phyloP scores from a whole-genome alignment of 2,797 vertebrate genomes.

The Champsocephalus esox region DNA sequence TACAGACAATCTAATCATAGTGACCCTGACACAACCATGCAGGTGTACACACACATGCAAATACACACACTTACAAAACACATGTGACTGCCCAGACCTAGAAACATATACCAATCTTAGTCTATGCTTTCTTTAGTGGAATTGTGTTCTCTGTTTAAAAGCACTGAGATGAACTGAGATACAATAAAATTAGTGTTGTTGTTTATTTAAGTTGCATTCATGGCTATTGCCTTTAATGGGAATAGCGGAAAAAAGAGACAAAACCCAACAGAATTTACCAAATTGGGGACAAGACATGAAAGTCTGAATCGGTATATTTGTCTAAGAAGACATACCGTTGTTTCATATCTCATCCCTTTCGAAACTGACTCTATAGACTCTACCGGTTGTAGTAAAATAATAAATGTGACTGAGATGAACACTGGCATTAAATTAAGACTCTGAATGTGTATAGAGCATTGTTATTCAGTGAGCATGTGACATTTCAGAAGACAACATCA shows the following conservation, averaged over 20 bases:
- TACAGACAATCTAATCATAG: slow-evolving; percentile 38
- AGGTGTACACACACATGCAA: slow-evolving; percentile 9
- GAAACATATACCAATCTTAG: neutral
- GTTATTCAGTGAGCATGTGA: neutral
- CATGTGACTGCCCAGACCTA: neutral
- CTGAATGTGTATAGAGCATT: neutral
- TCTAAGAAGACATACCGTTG: neutral
- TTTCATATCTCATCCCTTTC: neutral
- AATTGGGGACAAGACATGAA: neutral
- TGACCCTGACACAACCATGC: slow-evolving; percentile 13
- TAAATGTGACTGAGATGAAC: neutral
- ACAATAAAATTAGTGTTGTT: neutral
- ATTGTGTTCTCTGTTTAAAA: neutral
- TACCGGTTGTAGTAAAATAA: neutral
- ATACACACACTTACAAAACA: neutral
- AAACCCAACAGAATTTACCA: too few species aligned
- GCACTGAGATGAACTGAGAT: neutral
- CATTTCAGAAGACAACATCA: neutral
- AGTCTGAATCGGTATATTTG: neutral
- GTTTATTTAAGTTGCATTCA: neutral
- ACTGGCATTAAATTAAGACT: neutral
- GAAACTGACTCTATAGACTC: neutral
- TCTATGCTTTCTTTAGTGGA: too few species aligned
- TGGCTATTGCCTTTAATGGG: neutral
- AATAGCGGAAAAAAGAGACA: neutral